Percentiles rank a stretch among this genome's conserved stretches.
Evolutionary conservation across 2,113 vertebrate species (phyloP).

Genomic region (Calidris pugnax): DNA sequence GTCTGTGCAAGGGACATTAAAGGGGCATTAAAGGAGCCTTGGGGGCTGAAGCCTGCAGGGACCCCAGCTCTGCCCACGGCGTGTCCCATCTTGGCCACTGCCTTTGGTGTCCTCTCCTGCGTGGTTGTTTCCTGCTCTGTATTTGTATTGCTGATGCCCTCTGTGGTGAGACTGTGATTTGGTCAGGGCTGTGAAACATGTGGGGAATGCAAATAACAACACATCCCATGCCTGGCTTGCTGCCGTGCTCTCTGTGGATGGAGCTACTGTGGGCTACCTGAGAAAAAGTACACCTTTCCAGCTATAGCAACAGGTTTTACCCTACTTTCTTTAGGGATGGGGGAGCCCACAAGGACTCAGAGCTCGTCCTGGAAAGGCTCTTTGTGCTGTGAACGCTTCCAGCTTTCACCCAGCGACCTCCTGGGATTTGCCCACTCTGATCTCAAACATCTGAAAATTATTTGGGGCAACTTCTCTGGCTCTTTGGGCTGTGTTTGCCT

Average conservation of each 20-base stretch:
- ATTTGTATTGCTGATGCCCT: not conserved
- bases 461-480: not conserved
- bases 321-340: not conserved
- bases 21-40: accelerated
- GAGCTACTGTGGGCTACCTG: not conserved
- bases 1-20: not conserved
- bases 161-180: not conserved
- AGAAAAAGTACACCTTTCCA: not conserved
- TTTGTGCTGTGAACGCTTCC: constrained; percentile 20
- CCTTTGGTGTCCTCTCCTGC: not conserved
- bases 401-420: not conserved
- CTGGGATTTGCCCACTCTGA: constrained; percentile 19
- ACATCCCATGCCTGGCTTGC: not conserved
- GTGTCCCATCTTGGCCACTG: not conserved
- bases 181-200: not conserved
- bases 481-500: not conserved
- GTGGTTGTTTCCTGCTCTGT: accelerated
- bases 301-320: not conserved
- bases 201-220: not conserved
- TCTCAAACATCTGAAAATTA: constrained; percentile 36
- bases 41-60: not conserved
- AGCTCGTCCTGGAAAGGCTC: not conserved
- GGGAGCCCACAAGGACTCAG: not conserved
- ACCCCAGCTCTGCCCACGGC: not conserved
- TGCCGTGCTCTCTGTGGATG: not conserved